Base-by-base conservation (phyloP, 92 coral and sea anemone genomes). In the Phymanthus crucifer region DNA sequence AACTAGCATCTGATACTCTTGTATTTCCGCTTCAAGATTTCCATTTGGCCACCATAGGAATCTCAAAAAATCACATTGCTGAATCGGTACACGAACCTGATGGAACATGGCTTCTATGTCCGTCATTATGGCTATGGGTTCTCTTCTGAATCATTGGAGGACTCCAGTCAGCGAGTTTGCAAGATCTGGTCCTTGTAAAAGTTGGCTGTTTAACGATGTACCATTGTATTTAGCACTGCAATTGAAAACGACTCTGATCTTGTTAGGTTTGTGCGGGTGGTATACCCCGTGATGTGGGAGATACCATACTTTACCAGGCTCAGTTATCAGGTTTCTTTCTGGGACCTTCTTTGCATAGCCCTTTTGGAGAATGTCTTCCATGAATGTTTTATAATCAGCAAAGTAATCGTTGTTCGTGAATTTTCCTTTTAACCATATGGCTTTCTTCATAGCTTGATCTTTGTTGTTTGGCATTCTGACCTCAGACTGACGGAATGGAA, bases 251-350 rank as follows among this genome's bases (percentile, higher is more conserved):
- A 89, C 85, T 57, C 82, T 61, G 40, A 87, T 87, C 40, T 82
- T 87, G 70, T 87, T 64, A 10, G 87, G 88, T 43, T 86, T 86
- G 32, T 61, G 70, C 19, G 89, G 90, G 38, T 86, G 83, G 57
- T 90, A 87, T 1, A 90, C 88, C 11, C 94, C 94, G 40, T 83
- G 88, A 45, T 90, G 94, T 5, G 90, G 86, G 10, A 86, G 40
- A 66, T 82, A 85, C 89, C 87, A 86, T 6, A 76, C 78, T 66
- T 79, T 86, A 17, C 93, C 88, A 13, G 80, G 58, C 23, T 19
- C 56, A 13, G 86, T 27, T 12, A 21, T 6, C n/a, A 57, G 81
- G 27, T 66, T 66, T 12, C 73, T 67, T 19, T 33, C 57, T 31
- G 90, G 87, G 17, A 89, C 81, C 24, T 57, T 61, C 12, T 66